These are phyloP conservation scores for Machimus atricapillus DNA, from an alignment of 2,888 invertebrate species.

Conservation along the genomic window DNA sequence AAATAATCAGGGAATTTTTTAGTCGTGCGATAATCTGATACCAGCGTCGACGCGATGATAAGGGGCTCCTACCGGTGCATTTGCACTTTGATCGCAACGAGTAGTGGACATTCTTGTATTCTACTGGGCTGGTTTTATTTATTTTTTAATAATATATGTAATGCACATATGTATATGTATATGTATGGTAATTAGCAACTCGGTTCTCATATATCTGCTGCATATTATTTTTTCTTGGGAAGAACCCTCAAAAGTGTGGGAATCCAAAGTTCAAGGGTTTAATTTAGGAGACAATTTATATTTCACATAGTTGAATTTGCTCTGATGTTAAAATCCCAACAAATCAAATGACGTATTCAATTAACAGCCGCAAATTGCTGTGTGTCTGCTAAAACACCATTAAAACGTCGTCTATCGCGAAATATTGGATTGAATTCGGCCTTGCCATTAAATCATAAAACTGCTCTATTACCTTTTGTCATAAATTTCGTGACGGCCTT, in stretches of 20 bases:
- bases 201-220: not conserved
- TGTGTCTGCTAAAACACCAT: not conserved
- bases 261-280: not conserved
- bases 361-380: not conserved
- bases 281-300: not conserved
- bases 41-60: not conserved
- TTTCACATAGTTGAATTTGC: not conserved
- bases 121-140: not conserved
- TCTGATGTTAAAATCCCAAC: not conserved
- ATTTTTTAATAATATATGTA: not conserved
- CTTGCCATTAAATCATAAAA: not conserved
- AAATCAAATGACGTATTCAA: not conserved
- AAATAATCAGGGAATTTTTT: not conserved
- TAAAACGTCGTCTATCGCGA: not conserved
- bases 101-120: not conserved
- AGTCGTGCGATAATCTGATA: not conserved
- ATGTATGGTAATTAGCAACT: not conserved
- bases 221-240: not conserved
- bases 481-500: not conserved
- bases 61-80: not conserved
- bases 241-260: not conserved
- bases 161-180: not conserved
- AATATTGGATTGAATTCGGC: not conserved
- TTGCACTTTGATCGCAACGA: not conserved
- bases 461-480: not conserved